phyloP scores from a whole-genome alignment of 2,113 vertebrate species.

The Strigops habroptila region DNA sequence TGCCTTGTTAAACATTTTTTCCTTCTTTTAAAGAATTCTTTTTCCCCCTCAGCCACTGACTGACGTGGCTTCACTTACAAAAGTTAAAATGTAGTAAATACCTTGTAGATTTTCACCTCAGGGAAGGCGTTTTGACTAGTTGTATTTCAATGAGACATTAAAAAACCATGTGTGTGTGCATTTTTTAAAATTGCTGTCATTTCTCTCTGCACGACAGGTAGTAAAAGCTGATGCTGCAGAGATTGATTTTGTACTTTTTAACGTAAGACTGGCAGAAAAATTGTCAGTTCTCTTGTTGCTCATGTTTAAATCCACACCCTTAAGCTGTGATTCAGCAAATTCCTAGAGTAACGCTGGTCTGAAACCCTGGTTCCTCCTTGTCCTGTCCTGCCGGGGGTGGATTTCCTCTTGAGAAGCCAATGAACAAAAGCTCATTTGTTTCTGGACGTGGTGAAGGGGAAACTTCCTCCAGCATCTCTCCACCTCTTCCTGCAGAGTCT shows the following conservation, averaged over 20 bases:
- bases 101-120: not conserved
- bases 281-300: not conserved
- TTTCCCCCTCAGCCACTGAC: not conserved
- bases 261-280: not conserved
- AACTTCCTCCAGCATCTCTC: not conserved
- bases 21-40: not conserved
- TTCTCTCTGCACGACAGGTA: not conserved
- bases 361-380: conserved; percentile 7
- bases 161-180: not conserved
- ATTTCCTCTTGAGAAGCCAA: conserved; percentile 38
- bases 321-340: conserved; percentile 51
- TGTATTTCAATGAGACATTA: not conserved
- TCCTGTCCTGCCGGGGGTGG: not conserved
- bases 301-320: conserved; percentile 2
- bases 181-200: not conserved
- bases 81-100: not conserved
- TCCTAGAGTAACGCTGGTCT: not conserved
- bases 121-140: not conserved
- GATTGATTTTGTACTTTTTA: not conserved
- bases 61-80: not conserved
- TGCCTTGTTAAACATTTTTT: not conserved
- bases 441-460: not conserved
- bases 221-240: not conserved
- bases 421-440: conserved; percentile 35
- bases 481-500: conserved; percentile 28